These are phyloP conservation scores for Notolepis coatsorum DNA, from an alignment of 2,797 vertebrate species.

Conservation along the genomic window DNA sequence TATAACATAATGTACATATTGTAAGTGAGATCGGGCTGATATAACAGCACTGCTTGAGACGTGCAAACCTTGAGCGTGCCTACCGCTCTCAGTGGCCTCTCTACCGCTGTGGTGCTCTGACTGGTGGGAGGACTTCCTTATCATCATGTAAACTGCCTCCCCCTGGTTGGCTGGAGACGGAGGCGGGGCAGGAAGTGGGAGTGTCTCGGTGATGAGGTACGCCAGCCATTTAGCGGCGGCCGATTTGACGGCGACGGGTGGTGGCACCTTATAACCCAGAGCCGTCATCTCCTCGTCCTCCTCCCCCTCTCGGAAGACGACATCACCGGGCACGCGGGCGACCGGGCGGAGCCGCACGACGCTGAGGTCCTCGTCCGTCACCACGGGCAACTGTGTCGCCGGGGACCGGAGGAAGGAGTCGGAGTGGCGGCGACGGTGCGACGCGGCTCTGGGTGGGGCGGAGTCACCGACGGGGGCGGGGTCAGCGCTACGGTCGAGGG, in stretches of 20 bases:
- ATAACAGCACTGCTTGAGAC: too few relatives aligned
- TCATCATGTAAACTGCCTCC: slow-evolving; percentile 56
- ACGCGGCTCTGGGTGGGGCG: slow-evolving; percentile 69
- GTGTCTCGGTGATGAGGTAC: slow-evolving; percentile 69
- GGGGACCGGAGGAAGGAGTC: slow-evolving; percentile 81
- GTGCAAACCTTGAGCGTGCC: too few relatives aligned
- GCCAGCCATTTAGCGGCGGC: slow-evolving; percentile 77
- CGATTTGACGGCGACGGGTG: slow-evolving; percentile 88
- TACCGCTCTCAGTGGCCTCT: slow-evolving; percentile 4
- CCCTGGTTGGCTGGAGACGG: neutral
- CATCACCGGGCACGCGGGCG: slow-evolving; percentile 65
- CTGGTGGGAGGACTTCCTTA: slow-evolving; percentile 65
- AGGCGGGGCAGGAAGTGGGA: slow-evolving; percentile 25
- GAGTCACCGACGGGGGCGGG: slow-evolving; percentile 32
- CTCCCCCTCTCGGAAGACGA: slow-evolving; percentile 56
- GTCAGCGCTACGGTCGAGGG: slow-evolving; percentile 76
- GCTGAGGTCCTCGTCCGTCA: slow-evolving; percentile 86
- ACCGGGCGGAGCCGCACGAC: slow-evolving; percentile 79
- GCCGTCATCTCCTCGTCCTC: slow-evolving; percentile 42
- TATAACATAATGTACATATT: too few relatives aligned
- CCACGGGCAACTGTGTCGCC: slow-evolving; percentile 75
- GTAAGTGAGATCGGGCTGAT: too few relatives aligned
- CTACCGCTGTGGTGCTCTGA: neutral
- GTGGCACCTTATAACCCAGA: slow-evolving; percentile 52
- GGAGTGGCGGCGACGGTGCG: slow-evolving; percentile 79